phyloP scores from a whole-genome alignment of 2,888 invertebrate species.

The Balanococcus diminutus region DNA sequence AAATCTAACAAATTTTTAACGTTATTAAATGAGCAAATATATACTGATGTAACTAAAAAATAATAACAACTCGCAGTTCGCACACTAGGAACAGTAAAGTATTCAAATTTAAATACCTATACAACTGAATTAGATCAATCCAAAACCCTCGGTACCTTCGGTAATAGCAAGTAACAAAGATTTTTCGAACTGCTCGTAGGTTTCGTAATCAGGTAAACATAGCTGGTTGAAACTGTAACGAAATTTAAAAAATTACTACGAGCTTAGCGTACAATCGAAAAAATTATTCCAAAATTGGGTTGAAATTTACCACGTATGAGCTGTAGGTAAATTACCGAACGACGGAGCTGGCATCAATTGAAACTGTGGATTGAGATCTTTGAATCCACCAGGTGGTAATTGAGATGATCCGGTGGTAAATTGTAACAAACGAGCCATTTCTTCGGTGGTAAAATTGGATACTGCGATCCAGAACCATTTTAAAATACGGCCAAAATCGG shows the following conservation, averaged over 20 bases:
- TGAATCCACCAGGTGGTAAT: conserved; percentile 88
- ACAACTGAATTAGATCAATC: conserved; percentile 65
- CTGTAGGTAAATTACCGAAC: conserved; percentile 88
- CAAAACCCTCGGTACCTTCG: conserved; percentile 95
- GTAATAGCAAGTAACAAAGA: conserved; percentile 89
- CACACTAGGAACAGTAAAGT: not conserved
- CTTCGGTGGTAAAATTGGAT: conserved; percentile 86
- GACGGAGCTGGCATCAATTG: conserved; percentile 90
- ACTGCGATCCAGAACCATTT: conserved; percentile 92
- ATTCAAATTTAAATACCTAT: not conserved
- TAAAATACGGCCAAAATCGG: conserved; percentile 82
- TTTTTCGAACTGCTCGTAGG: conserved; percentile 90
- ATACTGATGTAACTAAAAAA: not conserved
- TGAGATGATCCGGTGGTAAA: conserved; percentile 93
- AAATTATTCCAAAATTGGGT: not conserved
- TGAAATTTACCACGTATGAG: conserved; percentile 82
- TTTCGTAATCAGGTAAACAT: conserved; percentile 92
- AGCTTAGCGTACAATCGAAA: too few species aligned
- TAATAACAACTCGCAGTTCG: not conserved
- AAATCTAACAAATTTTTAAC: not conserved
- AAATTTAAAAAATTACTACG: conserved; percentile 40
- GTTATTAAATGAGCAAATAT: not conserved
- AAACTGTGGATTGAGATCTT: conserved; percentile 87
- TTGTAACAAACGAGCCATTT: conserved; percentile 89
- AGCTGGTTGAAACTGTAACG: conserved; percentile 87